Conservation (phyloP, 2,888 invertebrate genomes). For the Diplolepis rosae region DNA sequence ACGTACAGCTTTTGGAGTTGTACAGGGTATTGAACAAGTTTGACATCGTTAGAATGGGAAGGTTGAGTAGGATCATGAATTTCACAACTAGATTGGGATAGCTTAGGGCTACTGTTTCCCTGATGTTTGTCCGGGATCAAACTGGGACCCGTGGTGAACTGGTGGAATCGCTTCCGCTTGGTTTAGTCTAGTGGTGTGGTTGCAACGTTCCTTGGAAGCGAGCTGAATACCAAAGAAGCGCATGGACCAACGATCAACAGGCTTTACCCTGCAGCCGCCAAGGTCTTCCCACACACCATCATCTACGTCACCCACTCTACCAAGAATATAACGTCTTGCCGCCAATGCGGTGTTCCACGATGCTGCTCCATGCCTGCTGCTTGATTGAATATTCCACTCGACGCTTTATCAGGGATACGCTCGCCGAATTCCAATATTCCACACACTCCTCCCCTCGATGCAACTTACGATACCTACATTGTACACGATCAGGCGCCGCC, state of each 20-base stretch:
- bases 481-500: conserved; percentile 39
- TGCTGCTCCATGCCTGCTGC: conserved; percentile 49
- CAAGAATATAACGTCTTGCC: conserved; percentile 34
- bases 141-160: conserved; percentile 40
- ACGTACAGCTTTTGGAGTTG: neutral
- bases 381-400: conserved; percentile 70
- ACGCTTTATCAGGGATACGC: conserved; percentile 67
- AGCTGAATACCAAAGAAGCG: conserved; percentile 43
- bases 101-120: conserved; percentile 5
- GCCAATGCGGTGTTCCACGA: conserved; percentile 29
- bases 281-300: neutral
- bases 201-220: conserved; percentile 31
- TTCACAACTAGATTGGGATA: neutral
- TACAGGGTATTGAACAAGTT: neutral
- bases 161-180: conserved; percentile 45
- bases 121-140: conserved; percentile 28
- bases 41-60: neutral
- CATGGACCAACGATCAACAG: conserved; percentile 59
- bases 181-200: conserved; percentile 46
- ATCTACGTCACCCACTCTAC: neutral
- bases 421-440: conserved; percentile 65
- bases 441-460: conserved; percentile 45
- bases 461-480: conserved; percentile 27
- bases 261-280: conserved; percentile 43
- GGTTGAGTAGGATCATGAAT: conserved; percentile 10